Evolutionary conservation across 2,113 vertebrate genomes (phyloP).

Genomic region (Solenodon paradoxus): DNA sequence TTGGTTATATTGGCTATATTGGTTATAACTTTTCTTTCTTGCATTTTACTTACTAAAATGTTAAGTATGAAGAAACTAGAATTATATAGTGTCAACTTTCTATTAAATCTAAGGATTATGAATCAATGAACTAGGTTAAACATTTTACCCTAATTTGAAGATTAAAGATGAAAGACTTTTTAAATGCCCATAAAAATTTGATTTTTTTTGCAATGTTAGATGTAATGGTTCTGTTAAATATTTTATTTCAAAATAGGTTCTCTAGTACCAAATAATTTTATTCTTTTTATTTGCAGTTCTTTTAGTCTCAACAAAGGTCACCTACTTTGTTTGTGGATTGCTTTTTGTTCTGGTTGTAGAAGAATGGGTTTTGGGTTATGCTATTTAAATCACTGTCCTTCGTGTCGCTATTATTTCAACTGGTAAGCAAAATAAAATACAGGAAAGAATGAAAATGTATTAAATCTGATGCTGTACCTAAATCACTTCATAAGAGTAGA

Average conservation of each 20-base stretch:
- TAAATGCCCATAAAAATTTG: too few relatives aligned
- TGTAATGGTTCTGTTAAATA: neutral
- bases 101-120: neutral
- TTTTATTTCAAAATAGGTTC: neutral
- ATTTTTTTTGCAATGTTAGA: neutral
- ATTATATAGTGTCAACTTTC: neutral
- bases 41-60: conserved; percentile 22
- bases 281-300: conserved; percentile 74
- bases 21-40: conserved; percentile 11
- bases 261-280: neutral
- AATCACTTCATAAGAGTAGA: neutral
- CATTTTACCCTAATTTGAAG: neutral
- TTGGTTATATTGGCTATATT: neutral
- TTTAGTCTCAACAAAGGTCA: conserved; percentile 86
- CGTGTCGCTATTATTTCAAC: conserved; percentile 86
- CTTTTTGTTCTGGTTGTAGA: conserved; percentile 88
- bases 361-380: conserved; percentile 91
- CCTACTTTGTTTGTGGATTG: conserved; percentile 88
- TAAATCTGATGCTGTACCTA: neutral
- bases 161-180: too few relatives aligned
- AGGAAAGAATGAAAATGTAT: neutral
- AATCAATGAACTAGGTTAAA: neutral
- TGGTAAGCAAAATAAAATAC: conserved; percentile 78
- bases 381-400: conserved; percentile 86
- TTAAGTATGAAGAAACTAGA: neutral